These are phyloP conservation scores for Caerostris darwini DNA, from an alignment of 1,140 invertebrate genomes.

Conservation along the genomic window DNA sequence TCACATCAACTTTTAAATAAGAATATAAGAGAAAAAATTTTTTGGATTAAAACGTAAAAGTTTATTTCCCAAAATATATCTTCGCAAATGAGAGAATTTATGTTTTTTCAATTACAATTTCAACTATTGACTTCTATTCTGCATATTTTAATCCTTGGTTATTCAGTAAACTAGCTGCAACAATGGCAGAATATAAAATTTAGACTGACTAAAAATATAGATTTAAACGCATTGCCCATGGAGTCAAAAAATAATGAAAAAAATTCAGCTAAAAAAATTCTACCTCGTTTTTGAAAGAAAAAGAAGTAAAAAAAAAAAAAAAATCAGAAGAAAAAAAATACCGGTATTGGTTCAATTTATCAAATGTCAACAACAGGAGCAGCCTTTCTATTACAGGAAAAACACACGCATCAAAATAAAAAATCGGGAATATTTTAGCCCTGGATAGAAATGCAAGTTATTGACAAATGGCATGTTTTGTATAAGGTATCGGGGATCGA, in stretches of 20 bases:
- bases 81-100: too few relatives aligned
- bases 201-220: too few relatives aligned
- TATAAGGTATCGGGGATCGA: constrained; percentile 42
- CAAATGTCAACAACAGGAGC: constrained; percentile 52
- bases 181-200: too few relatives aligned
- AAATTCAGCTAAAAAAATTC: constrained; percentile 21
- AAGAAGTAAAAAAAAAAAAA: not conserved
- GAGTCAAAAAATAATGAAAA: not conserved
- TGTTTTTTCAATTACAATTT: too few relatives aligned
- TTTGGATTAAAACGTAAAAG: too few relatives aligned
- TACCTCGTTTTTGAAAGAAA: not conserved
- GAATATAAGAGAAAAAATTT: too few relatives aligned
- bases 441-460: constrained; percentile 26
- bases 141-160: too few relatives aligned
- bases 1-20: too few relatives aligned
- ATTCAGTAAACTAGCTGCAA: too few relatives aligned
- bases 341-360: constrained; percentile 52
- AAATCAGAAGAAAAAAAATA: not conserved
- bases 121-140: too few relatives aligned
- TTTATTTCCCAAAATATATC: too few relatives aligned
- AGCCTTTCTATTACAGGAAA: constrained; percentile 49
- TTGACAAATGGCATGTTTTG: constrained; percentile 62
- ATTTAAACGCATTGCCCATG: not conserved
- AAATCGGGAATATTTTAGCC: not conserved
- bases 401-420: not conserved